These are phyloP conservation scores for Smutsia temminckii DNA, from an alignment of 2,797 vertebrate species.

Conservation along the genomic window DNA sequence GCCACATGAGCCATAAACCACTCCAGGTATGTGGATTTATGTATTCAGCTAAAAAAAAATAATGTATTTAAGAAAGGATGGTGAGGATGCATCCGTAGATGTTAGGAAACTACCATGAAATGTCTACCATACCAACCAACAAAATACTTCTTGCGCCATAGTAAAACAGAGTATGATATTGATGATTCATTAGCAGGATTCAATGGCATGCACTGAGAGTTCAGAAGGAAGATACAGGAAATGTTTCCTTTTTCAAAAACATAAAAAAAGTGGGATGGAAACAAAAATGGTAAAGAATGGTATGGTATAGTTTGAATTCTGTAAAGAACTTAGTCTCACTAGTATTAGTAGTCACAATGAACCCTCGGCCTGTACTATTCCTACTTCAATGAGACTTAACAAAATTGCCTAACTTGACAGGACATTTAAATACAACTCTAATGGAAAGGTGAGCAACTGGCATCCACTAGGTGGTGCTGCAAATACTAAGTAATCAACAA, in stretches of 20 bases:
- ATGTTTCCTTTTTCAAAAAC: neutral
- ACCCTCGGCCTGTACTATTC: neutral
- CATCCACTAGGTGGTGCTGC: slow-evolving; percentile 76
- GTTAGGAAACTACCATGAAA: neutral
- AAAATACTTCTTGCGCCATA: neutral
- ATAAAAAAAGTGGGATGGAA: neutral
- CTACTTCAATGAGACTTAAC: neutral
- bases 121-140: neutral
- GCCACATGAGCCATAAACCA: neutral
- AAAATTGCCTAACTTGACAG: neutral
- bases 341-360: neutral
- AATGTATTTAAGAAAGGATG: slow-evolving; percentile 2
- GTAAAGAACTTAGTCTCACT: neutral
- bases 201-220: neutral
- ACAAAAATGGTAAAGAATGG: neutral
- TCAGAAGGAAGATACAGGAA: neutral
- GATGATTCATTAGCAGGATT: neutral
- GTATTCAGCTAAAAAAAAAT: neutral
- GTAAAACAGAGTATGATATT: neutral
- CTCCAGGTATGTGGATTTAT: neutral
- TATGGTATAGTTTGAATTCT: neutral
- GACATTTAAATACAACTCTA: neutral
- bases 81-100: neutral
- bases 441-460: neutral
- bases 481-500: slow-evolving; percentile 26